Evolutionary conservation across 2,888 invertebrate species (phyloP), one percentile per base, ranked within the genome.

Genomic region (Pristionchus arcanus): DNA sequence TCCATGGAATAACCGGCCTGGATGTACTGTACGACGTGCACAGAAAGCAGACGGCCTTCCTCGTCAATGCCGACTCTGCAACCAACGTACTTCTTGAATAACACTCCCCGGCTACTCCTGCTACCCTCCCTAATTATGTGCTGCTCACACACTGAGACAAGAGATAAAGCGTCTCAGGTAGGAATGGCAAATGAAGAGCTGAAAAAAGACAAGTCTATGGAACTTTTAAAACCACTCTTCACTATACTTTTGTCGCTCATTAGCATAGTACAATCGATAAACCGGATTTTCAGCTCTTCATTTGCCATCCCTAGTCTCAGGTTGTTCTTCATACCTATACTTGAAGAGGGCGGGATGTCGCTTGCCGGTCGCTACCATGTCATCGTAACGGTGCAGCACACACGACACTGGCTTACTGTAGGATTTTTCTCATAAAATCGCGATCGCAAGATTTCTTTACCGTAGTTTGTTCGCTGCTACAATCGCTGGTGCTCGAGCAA

Each of bases 321-420:
- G 63, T 1, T 5, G n/a, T 81, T 16, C 21, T 19, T 53, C 89
- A 34, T 19, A 93, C 92, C 89, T 97, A 95, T 98, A 98, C 95
- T 97, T 97, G 87, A 97, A 97, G 66, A 97, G 96, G 95, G 97
- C 98, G 0, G 98, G 98, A 96, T 98, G 98, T 90, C 98, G 96
- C 2, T 97, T 97, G 16, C 98, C 98, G 0, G 97, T 97, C 94
- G 97, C 97, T 92, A 97, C 96, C 97, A 98, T 98, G 95, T 98
- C 98, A 96, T 98, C 98, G 93, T 98, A 97, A 91, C 98, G 96
- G 95, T 98, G 98, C 87, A 98, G 95, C 97, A 98, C 97, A 92
- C 97, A 97, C 68, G 98, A 96, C 0, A 98, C 97, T 0, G 98
- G 97, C 91, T 68, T 71, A 0, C 87, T 87, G 42, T 4, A 71